phyloP scores from a whole-genome alignment of 2,113 vertebrate species.

The Pholis gunnellus region DNA sequence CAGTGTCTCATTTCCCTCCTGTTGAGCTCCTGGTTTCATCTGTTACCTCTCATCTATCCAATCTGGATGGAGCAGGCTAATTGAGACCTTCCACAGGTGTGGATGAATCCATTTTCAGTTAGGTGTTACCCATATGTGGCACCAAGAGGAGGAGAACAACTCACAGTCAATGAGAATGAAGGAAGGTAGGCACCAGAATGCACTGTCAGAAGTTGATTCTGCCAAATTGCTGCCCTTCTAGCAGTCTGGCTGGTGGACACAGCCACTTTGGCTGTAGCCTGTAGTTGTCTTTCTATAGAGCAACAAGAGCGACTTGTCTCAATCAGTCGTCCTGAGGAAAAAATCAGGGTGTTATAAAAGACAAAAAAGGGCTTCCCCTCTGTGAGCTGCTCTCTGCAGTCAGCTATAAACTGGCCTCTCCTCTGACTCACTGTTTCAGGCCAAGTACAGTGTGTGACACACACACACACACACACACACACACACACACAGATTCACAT shows the following conservation, averaged over 20 bases:
- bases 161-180: not conserved
- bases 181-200: not conserved
- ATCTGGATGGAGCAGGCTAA: slow-evolving; percentile 12
- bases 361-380: slow-evolving; percentile 52
- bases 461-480: not conserved
- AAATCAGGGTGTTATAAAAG: slow-evolving; percentile 49
- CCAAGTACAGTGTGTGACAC: slow-evolving; percentile 29
- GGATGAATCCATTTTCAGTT: slow-evolving; percentile 7
- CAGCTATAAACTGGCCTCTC: slow-evolving; percentile 49
- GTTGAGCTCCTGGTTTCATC: slow-evolving; percentile 1
- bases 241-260: slow-evolving; percentile 29
- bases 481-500: not conserved
- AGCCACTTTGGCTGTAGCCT: slow-evolving; percentile 6
- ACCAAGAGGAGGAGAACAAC: not conserved
- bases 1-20: not conserved
- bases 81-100: slow-evolving; percentile 32
- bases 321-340: slow-evolving; percentile 56
- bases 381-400: slow-evolving; percentile 67
- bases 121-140: not conserved
- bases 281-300: slow-evolving; percentile 33
- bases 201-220: not conserved
- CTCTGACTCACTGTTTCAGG: slow-evolving; percentile 52
- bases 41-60: not conserved
- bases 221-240: slow-evolving; percentile 5
- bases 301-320: slow-evolving; percentile 52